A percentile compares a stretch with the other conserved stretches of the same genome.
These are phyloP conservation scores for Tragopan temminckii DNA, from an alignment of 2,797 vertebrate genomes.

Conservation along the genomic window DNA sequence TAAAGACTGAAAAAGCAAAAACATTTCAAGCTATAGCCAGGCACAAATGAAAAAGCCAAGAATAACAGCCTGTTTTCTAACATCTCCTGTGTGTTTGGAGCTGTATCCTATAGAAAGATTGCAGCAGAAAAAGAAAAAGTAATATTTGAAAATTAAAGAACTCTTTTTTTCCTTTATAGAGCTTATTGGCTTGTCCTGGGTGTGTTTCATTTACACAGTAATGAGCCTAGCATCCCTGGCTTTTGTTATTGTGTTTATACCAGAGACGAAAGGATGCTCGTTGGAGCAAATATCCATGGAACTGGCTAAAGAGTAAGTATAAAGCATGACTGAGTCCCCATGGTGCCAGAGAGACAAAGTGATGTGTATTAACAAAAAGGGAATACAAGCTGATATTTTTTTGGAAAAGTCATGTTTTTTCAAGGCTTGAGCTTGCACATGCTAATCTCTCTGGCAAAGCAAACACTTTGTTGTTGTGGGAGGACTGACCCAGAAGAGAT, in stretches of 20 bases:
- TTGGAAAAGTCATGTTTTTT: not conserved
- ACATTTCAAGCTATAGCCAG: not conserved
- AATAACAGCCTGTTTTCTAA: not conserved
- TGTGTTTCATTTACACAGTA: slow-evolving; percentile 91
- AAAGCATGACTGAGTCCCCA: rapidly evolving
- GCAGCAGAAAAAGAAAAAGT: not conserved
- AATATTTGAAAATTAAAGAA: not conserved
- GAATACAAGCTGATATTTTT: rapidly evolving
- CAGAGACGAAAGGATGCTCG: slow-evolving; percentile 92
- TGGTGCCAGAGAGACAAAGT: not conserved
- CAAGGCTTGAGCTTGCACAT: not conserved
- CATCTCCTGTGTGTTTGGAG: not conserved
- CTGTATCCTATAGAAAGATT: not conserved
- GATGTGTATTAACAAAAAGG: not conserved
- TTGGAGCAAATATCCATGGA: slow-evolving; percentile 96
- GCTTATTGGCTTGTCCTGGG: slow-evolving; percentile 88
- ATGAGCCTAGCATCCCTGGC: slow-evolving; percentile 91
- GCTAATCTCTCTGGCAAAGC: not conserved
- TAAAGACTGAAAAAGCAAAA: not conserved
- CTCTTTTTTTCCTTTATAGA: slow-evolving; percentile 81
- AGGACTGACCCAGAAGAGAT: not conserved
- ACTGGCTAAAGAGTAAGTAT: slow-evolving; percentile 89
- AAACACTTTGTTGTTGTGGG: not conserved
- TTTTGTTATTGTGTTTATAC: slow-evolving; percentile 91
- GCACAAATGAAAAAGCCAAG: not conserved